A percentile compares a stretch with the other conserved stretches of the same genome.
Conservation (phyloP, 2,888 invertebrate species). For the Lasioglossum pauxillum region DNA sequence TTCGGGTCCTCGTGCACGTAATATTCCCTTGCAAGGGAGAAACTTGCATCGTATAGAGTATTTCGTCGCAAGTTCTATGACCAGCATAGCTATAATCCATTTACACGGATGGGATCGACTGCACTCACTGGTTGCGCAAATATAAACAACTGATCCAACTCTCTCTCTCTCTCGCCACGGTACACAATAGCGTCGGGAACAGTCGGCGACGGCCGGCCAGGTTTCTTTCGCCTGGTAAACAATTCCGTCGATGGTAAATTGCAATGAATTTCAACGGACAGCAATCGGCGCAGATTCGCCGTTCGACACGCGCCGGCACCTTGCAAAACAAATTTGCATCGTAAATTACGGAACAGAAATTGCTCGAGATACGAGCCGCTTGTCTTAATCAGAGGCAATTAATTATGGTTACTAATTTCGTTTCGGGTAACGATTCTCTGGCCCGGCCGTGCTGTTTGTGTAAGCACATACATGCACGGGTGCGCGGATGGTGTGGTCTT, state of each 20-base stretch:
- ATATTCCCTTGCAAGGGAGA: not conserved
- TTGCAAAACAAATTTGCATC: constrained; percentile 15
- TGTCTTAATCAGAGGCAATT: not conserved
- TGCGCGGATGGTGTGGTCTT: too few species aligned
- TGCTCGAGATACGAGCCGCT: not conserved
- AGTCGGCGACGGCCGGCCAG: not conserved
- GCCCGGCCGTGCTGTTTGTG: not conserved
- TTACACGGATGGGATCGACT: constrained; percentile 20
- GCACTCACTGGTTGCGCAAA: constrained; percentile 18
- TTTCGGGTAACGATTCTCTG: not conserved
- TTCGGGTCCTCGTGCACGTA: too few species aligned
- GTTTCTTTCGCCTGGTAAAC: constrained; percentile 34
- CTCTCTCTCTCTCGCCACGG: too few species aligned
- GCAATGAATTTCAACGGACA: constrained; percentile 12
- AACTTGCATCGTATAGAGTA: not conserved
- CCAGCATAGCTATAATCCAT: constrained; percentile 13
- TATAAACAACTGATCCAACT: constrained; percentile 25
- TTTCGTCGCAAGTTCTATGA: not conserved
- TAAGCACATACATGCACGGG: not conserved
- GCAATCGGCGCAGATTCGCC: not conserved
- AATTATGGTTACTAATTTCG: constrained; percentile 4
- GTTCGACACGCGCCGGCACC: not conserved
- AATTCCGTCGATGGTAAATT: constrained; percentile 27
- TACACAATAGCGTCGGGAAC: constrained; percentile 12
- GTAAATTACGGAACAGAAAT: constrained; percentile 9